These are phyloP conservation scores for Zapornia atra DNA, from an alignment of 2,113 vertebrate species.

Conservation along the genomic window DNA sequence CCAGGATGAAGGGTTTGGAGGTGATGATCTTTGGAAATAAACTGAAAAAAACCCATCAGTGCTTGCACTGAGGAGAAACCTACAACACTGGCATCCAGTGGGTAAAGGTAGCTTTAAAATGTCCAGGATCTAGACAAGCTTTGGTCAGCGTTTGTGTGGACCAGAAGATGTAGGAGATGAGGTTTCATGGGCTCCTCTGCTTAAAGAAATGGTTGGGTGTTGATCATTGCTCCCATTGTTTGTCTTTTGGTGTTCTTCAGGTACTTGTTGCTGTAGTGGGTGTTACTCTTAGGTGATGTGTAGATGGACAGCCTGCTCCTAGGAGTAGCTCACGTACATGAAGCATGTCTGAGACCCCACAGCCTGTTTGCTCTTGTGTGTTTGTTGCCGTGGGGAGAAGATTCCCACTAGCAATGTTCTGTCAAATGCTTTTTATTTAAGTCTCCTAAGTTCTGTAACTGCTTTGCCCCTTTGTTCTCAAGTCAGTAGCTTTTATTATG, in stretches of 20 bases:
- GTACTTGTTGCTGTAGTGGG: not conserved
- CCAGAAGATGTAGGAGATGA: not conserved
- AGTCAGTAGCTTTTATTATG: conserved; percentile 28
- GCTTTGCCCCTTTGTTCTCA: conserved; percentile 17
- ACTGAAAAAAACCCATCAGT: not conserved
- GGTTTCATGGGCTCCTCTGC: not conserved
- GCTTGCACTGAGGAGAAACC: not conserved
- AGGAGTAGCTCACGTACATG: not conserved
- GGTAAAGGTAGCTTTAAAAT: not conserved
- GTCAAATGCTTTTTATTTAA: not conserved
- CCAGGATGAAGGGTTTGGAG: not conserved
- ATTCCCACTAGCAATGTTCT: not conserved
- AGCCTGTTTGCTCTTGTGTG: not conserved
- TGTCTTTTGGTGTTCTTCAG: not conserved
- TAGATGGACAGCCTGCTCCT: not conserved
- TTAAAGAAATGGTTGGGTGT: not conserved
- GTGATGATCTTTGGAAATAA: not conserved
- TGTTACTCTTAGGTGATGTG: not conserved
- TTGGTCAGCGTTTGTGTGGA: not conserved
- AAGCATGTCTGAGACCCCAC: not conserved
- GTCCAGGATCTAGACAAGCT: not conserved
- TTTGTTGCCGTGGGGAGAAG: not conserved
- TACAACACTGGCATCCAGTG: not conserved
- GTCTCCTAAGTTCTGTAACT: not conserved
- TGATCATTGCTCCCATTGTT: accelerated